These are phyloP conservation scores for Amblyopsis hoosieri DNA, from an alignment of 2,797 vertebrate species.

Conservation along the genomic window DNA sequence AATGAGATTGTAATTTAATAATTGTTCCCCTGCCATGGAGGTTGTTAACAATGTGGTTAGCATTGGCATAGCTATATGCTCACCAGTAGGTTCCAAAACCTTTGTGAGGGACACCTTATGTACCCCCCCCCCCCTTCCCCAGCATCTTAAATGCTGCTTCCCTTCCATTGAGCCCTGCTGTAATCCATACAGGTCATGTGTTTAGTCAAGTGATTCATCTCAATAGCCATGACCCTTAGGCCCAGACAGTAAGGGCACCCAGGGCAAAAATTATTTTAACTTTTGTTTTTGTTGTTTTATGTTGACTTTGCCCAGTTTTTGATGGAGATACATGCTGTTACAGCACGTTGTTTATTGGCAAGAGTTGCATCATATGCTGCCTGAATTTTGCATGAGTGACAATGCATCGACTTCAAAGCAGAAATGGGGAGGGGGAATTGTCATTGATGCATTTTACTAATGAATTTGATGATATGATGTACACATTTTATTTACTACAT, in stretches of 20 bases:
- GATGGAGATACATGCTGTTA: slow-evolving; percentile 46
- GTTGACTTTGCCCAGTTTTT: slow-evolving; percentile 13
- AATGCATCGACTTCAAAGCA: slow-evolving; percentile 24
- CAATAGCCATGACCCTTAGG: slow-evolving; percentile 31
- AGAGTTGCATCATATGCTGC: slow-evolving; percentile 53
- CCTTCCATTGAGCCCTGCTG: slow-evolving; percentile 46
- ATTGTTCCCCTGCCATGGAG: too few species aligned
- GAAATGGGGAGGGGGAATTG: slow-evolving; percentile 9
- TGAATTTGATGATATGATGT: too few species aligned
- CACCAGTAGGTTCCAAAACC: too few species aligned
- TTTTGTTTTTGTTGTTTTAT: background rate
- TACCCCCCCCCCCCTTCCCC: too few species aligned
- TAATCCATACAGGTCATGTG: slow-evolving; percentile 55
- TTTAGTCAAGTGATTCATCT: slow-evolving; percentile 47
- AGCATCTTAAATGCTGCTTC: background rate
- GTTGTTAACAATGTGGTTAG: too few species aligned
- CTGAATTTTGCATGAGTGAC: slow-evolving; percentile 38
- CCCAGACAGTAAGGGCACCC: background rate
- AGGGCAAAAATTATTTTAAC: background rate
- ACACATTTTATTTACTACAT: too few species aligned
- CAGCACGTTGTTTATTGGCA: slow-evolving; percentile 48
- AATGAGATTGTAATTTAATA: too few species aligned
- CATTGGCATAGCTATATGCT: too few species aligned
- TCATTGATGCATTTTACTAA: background rate
- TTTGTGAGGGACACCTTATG: background rate